Conservation (phyloP, 2,113 vertebrate genomes). For the Tetraodon nigroviridis region DNA sequence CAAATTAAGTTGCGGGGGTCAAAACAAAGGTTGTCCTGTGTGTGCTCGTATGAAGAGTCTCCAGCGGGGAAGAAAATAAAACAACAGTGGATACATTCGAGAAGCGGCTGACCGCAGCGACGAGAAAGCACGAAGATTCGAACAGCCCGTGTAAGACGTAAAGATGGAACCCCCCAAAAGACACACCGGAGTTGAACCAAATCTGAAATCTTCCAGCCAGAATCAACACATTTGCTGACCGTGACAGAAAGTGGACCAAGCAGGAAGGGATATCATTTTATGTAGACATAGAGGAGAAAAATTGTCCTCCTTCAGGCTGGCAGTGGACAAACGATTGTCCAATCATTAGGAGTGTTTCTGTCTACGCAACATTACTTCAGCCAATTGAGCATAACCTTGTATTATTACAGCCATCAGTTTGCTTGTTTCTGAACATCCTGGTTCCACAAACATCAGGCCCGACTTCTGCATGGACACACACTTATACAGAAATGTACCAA, state of each 20-base stretch:
- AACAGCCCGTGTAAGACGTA: too few relatives aligned
- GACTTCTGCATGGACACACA: too few relatives aligned
- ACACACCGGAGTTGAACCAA: too few relatives aligned
- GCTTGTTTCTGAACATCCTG: conserved; percentile 43
- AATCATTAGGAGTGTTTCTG: conserved; percentile 49
- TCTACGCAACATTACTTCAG: conserved; percentile 65
- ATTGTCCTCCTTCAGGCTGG: conserved; percentile 45
- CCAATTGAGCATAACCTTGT: conserved; percentile 66
- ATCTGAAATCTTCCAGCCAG: too few relatives aligned
- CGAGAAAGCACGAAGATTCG: too few relatives aligned
- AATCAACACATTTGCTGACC: too few relatives aligned
- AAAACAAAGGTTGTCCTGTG: conserved; percentile 26
- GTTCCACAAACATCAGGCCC: conserved; percentile 12
- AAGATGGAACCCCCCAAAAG: too few relatives aligned
- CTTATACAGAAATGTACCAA: too few relatives aligned
- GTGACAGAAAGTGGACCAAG: too few relatives aligned
- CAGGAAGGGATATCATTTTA: conserved; percentile 39
- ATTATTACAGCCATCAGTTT: conserved; percentile 67
- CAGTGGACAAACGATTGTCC: conserved; percentile 61
- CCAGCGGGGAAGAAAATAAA: too few relatives aligned
- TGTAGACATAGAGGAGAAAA: not conserved
- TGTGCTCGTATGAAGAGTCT: conserved; percentile 4
- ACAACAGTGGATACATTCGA: too few relatives aligned
- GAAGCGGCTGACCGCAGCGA: too few relatives aligned
- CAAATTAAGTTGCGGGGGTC: conserved; percentile 47